Percentiles rank a stretch among this genome's conserved stretches.
Evolutionary conservation across 1,140 invertebrate species (phyloP).

Genomic region (Drosophila nigromelanica): DNA sequence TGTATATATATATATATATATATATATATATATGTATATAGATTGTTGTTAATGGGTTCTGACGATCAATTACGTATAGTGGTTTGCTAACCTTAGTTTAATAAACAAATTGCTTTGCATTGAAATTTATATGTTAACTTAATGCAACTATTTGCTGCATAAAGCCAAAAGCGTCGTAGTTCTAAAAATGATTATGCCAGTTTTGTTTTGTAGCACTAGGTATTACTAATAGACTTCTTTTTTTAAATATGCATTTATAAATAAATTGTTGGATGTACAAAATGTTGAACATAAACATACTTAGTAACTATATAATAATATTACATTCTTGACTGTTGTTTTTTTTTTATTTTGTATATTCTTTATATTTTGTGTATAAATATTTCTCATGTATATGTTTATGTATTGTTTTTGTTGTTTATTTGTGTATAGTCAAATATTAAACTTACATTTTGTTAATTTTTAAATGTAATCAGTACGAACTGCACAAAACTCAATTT

Average conservation of each 20-base stretch:
- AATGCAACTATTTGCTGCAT: constrained; percentile 52
- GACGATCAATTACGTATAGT: constrained; percentile 60
- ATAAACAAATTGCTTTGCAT: constrained; percentile 66
- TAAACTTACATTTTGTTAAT: constrained; percentile 46
- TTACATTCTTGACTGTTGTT: constrained; percentile 43
- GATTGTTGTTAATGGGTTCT: constrained; percentile 24
- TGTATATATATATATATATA: constrained; percentile 33
- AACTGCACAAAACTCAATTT: constrained; percentile 50
- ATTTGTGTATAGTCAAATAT: constrained; percentile 47
- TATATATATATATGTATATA: constrained; percentile 34
- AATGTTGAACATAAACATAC: constrained; percentile 59
- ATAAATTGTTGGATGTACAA: constrained; percentile 65
- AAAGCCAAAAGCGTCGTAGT: constrained; percentile 65
- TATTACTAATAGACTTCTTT: constrained; percentile 32
- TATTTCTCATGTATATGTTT: constrained; percentile 59
- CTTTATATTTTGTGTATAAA: constrained; percentile 12
- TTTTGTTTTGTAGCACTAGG: constrained; percentile 37
- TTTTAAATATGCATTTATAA: constrained; percentile 55
- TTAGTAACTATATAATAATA: constrained; percentile 53
- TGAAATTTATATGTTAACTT: constrained; percentile 42
- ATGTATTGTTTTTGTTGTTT: constrained; percentile 35
- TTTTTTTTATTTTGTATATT: constrained; percentile 15
- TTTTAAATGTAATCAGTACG: constrained; percentile 72
- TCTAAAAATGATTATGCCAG: constrained; percentile 68
- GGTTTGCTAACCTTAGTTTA: constrained; percentile 26